Evolutionary conservation across 2,113 vertebrate species (phyloP), one percentile per base, ranked within the genome.

Genomic region (Rynchops niger): DNA sequence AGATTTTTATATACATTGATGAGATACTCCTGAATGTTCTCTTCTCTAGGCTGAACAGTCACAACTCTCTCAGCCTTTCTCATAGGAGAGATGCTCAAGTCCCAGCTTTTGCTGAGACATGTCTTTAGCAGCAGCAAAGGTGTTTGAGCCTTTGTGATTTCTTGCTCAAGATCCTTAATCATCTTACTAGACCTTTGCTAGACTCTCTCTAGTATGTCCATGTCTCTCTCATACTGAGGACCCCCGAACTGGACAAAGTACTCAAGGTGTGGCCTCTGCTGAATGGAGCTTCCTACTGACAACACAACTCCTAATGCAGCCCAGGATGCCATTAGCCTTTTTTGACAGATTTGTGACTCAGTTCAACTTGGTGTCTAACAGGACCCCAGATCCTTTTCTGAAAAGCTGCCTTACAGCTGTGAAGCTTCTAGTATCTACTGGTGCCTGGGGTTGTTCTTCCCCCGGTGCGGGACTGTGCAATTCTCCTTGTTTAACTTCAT

Each of bases 401-500:
- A n/a, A 67, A 83, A 83, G 22, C 4, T 38, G 17, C 7, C 19
- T 76, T 95, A 29, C 29, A 56, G 19, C 5, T 34, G 7, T 3
- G 5, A 26, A 52, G 8, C 0, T 0, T 45, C 65, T n/a, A 15
- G 4, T 25, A 49, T n/a, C 23, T 26, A 40, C 14, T 15, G 36
- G 10, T 43, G 36, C 9, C 9, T 63, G 12, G 15, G 6, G 2
- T 19, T 69, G 15, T 62, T 65, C 23, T 53, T 69, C 23, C 15
- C 15, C 13, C 59, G 11, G 5, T 55, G 25, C 15, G 49, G 53
- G 27, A 63, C 38, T 20, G 36, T 15, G 6, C 7, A 17, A 13
- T 53, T 22, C 8, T 14, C 15, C 22, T 66, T 88, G 6, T n/a
- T 61, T 27, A 50, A 59, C 22, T 42, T 55, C 11, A 30, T 30